These are phyloP conservation scores for Rapana venosa DNA, from an alignment of 2,888 invertebrate species.

Conservation along the genomic window DNA sequence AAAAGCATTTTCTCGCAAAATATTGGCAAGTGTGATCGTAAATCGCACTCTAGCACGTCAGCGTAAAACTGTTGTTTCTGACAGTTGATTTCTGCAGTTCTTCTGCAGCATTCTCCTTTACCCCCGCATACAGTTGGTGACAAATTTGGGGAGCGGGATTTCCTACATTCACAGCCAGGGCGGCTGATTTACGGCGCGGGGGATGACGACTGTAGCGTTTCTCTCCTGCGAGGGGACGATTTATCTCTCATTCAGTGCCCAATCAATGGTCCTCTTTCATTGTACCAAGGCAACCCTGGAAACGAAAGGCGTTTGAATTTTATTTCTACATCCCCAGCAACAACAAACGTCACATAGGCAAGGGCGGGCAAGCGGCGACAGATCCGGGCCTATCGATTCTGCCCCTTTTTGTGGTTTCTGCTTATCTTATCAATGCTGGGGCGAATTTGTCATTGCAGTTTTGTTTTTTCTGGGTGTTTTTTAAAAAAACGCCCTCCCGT, in stretches of 20 bases:
- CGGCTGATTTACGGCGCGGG: not conserved
- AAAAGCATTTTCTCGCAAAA: not conserved
- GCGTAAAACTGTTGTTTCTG: not conserved
- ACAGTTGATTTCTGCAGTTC: not conserved
- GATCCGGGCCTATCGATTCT: conserved; percentile 22
- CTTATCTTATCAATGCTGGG: not conserved
- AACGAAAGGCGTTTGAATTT: conserved; percentile 15
- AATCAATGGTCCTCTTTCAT: conserved; percentile 21
- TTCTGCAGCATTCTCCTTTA: not conserved
- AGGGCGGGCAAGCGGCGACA: conserved; percentile 12
- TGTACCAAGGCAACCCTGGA: conserved; percentile 23
- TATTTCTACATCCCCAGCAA: not conserved
- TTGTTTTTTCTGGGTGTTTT: not conserved
- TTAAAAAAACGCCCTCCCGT: not conserved
- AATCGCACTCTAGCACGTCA: not conserved
- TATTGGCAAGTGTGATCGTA: not conserved
- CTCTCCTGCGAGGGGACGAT: not conserved
- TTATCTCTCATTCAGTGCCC: conserved; percentile 10
- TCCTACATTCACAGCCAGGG: too few species aligned
- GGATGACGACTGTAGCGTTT: not conserved
- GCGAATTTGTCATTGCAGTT: not conserved
- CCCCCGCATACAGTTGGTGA: too few species aligned
- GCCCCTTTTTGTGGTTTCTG: not conserved
- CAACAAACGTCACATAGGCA: conserved; percentile 32
- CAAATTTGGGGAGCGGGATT: too few species aligned